Percentiles rank a stretch among this genome's conserved stretches.
Conservation (phyloP, 2,113 vertebrate genomes). For the Chunga burmeisteri region DNA sequence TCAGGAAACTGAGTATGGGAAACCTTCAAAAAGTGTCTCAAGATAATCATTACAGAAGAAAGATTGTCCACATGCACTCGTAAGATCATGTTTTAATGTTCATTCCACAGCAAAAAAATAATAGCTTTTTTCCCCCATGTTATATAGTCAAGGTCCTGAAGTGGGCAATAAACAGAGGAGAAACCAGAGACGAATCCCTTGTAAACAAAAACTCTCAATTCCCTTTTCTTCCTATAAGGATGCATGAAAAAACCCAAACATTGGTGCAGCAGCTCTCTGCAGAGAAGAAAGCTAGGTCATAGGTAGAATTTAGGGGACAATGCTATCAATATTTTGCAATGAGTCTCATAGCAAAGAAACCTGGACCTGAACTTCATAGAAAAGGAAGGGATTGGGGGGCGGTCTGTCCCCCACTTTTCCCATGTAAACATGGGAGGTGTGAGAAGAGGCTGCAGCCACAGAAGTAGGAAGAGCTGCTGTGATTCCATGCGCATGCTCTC, state of each 20-base stretch:
- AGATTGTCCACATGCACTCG: not conserved
- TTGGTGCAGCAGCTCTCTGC: not conserved
- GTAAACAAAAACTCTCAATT: not conserved
- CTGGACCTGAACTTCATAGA: not conserved
- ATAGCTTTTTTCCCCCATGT: accelerated
- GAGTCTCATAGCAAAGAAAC: not conserved
- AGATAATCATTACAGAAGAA: not conserved
- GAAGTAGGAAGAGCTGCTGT: not conserved
- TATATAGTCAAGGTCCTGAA: not conserved
- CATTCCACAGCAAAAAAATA: not conserved
- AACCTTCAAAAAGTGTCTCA: not conserved
- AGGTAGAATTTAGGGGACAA: not conserved
- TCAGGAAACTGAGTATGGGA: not conserved
- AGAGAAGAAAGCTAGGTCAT: not conserved
- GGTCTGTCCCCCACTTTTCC: not conserved
- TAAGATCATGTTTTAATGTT: not conserved
- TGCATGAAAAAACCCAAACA: not conserved
- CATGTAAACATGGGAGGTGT: not conserved
- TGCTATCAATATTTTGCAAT: not conserved
- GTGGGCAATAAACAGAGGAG: not conserved
- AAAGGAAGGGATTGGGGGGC: not conserved
- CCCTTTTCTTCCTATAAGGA: not conserved
- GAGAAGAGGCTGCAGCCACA: not conserved
- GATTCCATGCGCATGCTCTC: not conserved
- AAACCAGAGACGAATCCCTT: not conserved